A percentile compares a stretch with the other conserved stretches of the same genome.
Conservation (phyloP, 2,797 vertebrate species). For the Chrysocyon brachyurus region DNA sequence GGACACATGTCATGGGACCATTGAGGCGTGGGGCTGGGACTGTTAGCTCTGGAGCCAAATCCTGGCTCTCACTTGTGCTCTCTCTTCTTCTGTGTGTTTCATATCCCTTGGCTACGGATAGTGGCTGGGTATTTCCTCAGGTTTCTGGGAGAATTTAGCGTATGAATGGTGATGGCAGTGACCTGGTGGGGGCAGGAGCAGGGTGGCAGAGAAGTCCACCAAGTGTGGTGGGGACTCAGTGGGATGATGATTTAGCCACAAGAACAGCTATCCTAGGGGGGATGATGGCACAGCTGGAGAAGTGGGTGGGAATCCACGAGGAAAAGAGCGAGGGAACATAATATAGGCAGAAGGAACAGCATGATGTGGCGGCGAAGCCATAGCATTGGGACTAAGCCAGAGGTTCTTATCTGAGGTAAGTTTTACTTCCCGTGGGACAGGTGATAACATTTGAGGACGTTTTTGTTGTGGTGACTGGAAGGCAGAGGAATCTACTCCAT, state of each 20-base stretch:
- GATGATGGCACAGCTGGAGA: neutral
- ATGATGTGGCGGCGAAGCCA: accelerated
- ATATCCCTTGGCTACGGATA: neutral
- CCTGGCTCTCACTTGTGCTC: neutral
- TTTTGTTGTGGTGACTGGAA: neutral
- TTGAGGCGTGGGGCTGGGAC: neutral
- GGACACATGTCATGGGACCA: accelerated
- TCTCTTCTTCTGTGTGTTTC: neutral
- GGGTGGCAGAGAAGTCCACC: neutral
- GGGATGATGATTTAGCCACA: neutral
- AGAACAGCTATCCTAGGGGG: neutral
- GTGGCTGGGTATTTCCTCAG: neutral
- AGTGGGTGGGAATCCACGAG: too few relatives aligned
- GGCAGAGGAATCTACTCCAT: neutral
- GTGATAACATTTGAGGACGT: neutral
- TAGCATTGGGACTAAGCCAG: neutral
- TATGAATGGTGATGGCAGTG: neutral
- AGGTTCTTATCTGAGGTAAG: neutral
- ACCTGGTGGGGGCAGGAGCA: neutral
- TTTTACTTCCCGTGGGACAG: neutral
- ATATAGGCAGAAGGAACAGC: neutral
- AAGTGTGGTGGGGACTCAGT: too few relatives aligned
- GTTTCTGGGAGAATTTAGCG: neutral
- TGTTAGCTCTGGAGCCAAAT: neutral
- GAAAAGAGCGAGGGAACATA: neutral